Base-by-base conservation (phyloP, 2,113 vertebrate genomes). In the Myotis yumanensis region DNA sequence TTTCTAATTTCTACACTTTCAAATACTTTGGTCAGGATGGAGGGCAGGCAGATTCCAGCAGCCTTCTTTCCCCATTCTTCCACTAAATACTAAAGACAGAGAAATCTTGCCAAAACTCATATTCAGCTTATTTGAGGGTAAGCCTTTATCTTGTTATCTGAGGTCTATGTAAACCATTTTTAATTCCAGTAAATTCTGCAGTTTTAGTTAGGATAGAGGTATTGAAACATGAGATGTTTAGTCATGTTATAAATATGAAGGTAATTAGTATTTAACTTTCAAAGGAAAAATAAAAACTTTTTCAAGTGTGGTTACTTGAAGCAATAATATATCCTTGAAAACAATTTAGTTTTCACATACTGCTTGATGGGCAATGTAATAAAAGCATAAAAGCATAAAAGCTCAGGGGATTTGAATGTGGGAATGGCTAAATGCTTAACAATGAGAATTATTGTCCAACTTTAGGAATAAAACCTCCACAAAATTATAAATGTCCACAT, bases 241-340 rank as follows among this genome's bases (percentile, higher is more conserved):
- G 82, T 91, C 93, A 89, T 80, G 23, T 57, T 25, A 51, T 73
- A 57, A 95, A 92, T 86, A 20, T 91, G 57, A 95, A 73, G 20
- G 30, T 87, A 93, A 91, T 95, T 93, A 86, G 51, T 84, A 89
- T 85, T 94, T 96, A 89, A 75, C 76, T 89, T 96, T 94, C 77
- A 71, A 79, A 86, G 96, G 51, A 71, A 86, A 75, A 66, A 8
- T 68, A n/a, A 88, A 82, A 94, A 14, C 57, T 82, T 77, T 77
- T 86, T 23, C 46, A 91, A 94, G 35, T 86, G 30, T 93, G 57
- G 69, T 95, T 92, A 88, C 35, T 66, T 86, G 75, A n/a, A 92
- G 48, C 28, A 91, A 75, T 95, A 92, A 66, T 71, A 91, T 89
- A 91, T 91, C 14, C 85, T 92, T 94, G 11, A 76, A 71, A 96